These are phyloP conservation scores for Dascillus cervinus DNA, from an alignment of 2,888 invertebrate species.

Conservation along the genomic window DNA sequence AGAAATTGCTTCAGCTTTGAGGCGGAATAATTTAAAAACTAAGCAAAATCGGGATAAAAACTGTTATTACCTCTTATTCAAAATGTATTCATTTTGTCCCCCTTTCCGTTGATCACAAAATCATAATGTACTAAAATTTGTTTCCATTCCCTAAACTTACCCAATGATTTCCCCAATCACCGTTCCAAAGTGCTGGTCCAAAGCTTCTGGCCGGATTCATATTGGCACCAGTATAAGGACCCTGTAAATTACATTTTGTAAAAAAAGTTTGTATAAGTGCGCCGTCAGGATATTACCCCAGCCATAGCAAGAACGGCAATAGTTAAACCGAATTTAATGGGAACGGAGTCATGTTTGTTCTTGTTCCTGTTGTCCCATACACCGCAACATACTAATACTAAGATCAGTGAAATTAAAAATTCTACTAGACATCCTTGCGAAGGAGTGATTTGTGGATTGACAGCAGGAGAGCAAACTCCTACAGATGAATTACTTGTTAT, in stretches of 20 bases:
- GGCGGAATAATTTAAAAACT: too few species aligned
- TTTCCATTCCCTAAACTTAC: constrained; percentile 36
- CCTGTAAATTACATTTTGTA: too few species aligned
- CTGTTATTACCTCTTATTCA: too few species aligned
- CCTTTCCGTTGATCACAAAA: too few species aligned
- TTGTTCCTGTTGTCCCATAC: constrained; percentile 65
- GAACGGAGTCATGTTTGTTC: constrained; percentile 54
- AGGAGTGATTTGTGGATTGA: constrained; percentile 23
- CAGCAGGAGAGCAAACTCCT: constrained; percentile 31
- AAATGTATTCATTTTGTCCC: too few species aligned
- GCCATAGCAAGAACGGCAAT: constrained; percentile 58
- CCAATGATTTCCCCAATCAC: constrained; percentile 62
- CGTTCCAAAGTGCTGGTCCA: constrained; percentile 64
- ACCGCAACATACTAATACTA: constrained; percentile 60
- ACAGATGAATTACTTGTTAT: constrained; percentile 7
- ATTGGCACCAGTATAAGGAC: constrained; percentile 56
- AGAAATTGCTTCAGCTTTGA: too few species aligned
- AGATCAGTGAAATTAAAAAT: constrained; percentile 54
- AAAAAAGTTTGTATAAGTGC: constrained; percentile 11
- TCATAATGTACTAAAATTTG: too few species aligned
- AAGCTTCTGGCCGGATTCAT: constrained; percentile 65
- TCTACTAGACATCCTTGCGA: constrained; percentile 57
- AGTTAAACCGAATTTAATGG: constrained; percentile 62
- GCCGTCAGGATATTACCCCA: constrained; percentile 52
- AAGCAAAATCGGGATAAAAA: too few species aligned